A percentile compares a stretch with the other conserved stretches of the same genome.
These are phyloP conservation scores for Halcyon leucocephala DNA, from an alignment of 2,797 vertebrate species.

Conservation along the genomic window DNA sequence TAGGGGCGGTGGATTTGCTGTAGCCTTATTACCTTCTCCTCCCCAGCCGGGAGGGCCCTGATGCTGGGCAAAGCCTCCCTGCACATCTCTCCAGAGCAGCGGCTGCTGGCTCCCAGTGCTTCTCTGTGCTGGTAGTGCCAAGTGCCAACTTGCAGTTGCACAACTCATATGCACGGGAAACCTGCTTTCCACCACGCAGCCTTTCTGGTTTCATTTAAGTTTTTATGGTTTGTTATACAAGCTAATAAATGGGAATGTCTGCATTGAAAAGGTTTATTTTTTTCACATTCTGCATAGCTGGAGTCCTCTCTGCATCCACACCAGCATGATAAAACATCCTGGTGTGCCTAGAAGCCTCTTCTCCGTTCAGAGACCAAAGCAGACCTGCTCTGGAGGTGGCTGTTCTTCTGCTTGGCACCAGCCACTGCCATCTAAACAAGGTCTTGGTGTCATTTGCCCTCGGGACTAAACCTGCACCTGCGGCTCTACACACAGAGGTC, in stretches of 20 bases:
- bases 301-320: neutral
- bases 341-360: accelerated
- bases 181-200: neutral
- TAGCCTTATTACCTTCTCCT: neutral
- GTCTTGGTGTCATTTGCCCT: neutral
- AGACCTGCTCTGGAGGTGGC: accelerated
- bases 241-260: neutral
- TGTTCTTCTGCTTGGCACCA: neutral
- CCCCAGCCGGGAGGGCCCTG: neutral
- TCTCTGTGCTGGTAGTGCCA: neutral
- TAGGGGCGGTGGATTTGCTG: neutral
- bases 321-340: neutral
- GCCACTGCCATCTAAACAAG: accelerated
- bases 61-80: neutral
- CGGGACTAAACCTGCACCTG: neutral
- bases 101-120: neutral
- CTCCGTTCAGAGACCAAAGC: neutral
- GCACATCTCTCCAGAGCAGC: neutral
- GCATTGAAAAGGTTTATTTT: neutral
- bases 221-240: conserved; percentile 35
- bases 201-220: conserved; percentile 3
- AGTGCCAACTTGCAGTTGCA: neutral
- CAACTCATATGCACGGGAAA: neutral
- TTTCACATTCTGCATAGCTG: neutral
- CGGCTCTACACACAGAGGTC: accelerated